Evolutionary conservation across 2,888 invertebrate species (phyloP), one percentile per base, ranked within the genome.

Genomic region (Teinopalpus imperialis): DNA sequence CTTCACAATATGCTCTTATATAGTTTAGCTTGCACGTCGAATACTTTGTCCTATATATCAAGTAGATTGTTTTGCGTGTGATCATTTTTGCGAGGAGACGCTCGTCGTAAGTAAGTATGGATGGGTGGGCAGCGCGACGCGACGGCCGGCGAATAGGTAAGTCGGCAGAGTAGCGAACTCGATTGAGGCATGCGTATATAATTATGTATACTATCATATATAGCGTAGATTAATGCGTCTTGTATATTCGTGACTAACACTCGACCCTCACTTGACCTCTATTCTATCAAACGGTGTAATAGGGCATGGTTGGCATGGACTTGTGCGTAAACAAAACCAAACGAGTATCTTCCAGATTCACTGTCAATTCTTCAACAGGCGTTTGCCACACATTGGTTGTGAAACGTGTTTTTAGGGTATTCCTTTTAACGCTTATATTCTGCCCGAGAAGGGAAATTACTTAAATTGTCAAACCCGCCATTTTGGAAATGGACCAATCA

Each of bases 321-420:
- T 66, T 76, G 67, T 80, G 77, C 78, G 76, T 81, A 81, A 77
- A 60, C 56, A 63, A 62, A 62, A 61, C 21, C 13, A 14, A 61
- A 65, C 64, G 67, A 77, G 76, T 82, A 79, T 82, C 83, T 81
- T 67, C 70, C 65, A 63, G 66, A 64, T 70, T 79, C 77, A 75
- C 81, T 81, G 86, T 86, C 86, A 85, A 85, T 85, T 85, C 62
- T 72, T 65, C 69, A 67, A 74, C 70, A 75, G 72, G 82, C 82
- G 69, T 70, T 73, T 61, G 83, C 86, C 86, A 75, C 80, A 85
- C 82, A 76, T 79, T 78, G 86, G 86, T 87, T 87, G 86, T 86
- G 87, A 87, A 73, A 74, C 86, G 86, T 85, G 83, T 85, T 86
- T 79, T 78, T 81, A 69, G 66, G 59, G 59, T 71, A 65, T 73